Evolutionary conservation across 2,888 invertebrate genomes (phyloP), one percentile per base, ranked within the genome.

Genomic region (Lasius fuliginosus): DNA sequence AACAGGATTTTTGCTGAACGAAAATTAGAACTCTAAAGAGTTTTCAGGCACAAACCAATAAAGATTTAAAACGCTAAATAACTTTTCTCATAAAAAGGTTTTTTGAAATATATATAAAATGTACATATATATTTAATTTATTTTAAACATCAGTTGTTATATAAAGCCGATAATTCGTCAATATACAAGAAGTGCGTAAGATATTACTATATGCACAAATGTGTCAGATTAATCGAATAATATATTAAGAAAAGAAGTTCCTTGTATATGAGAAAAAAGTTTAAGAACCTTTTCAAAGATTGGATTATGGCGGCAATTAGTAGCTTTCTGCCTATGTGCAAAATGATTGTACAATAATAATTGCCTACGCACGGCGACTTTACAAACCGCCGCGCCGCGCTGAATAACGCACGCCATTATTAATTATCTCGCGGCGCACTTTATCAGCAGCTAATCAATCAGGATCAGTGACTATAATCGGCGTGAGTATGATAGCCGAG

Each of bases 371-470:
- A 67, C 76, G 68, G 79, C 84, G 73, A 23, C 27, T 71, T 18
- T 84, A 83, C 87, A 88, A 90, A 87, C 86, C 86, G 75, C 81
- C 85, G 75, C 56, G 73, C 79, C 15, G 77, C 82, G 83, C 69
- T 75, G 83, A 73, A 82, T 83, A 15, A 83, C 85, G 76, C 82
- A 68, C 82, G 77, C 85, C 67, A 75, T 88, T 90, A 90, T 90
- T 90, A 90, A 90, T 90, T 90, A 90, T 89, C 90, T 79, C 82
- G 53, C 83, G 65, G 84, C 79, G 79, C 86, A 87, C 90, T 90
- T 85, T 86, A 89, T 90, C 90, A 86, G 85, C 81, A 79, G 90
- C 85, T 90, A 90, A 90, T 90, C 90, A 90, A 90, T 90, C 85
- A 89, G 42, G 87, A 83, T 87, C 88, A 86, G 85, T 89, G 88